Evolutionary conservation across 1,140 invertebrate species (phyloP), one percentile per base, ranked within the genome.

Genomic region (Stenopsyche tienmushanensis): DNA sequence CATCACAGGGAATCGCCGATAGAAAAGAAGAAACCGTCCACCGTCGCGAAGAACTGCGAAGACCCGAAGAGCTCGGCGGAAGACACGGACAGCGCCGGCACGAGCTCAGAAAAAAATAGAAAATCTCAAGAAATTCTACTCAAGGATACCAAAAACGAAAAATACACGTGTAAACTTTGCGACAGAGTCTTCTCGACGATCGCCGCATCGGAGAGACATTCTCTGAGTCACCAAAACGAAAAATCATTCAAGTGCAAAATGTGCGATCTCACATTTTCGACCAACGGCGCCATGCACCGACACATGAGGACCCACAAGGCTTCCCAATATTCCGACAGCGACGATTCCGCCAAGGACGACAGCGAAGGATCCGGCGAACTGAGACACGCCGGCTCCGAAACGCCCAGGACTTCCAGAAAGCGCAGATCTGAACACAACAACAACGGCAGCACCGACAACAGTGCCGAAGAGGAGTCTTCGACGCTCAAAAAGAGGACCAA

Each of bases 271-370:
- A 86, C 90, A 1, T 96, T 94, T 77, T 93, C 90, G 25, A 94
- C 91, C 1, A 94, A 93, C 75, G 91, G 91, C 13, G 93, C 92
- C 75, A 92, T 95, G 90, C 90, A 92, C 72, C 80, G 91, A 21
- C 92, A 94, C 73, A 85, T 91, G 79, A 81, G 90, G 55, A 91
- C 88, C 0, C 89, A 90, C 75, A 81, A 80, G 65, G 71, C 54
- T 9, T 80, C 74, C 69, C 80, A 72, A 69, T 77, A 74, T 54
- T 75, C 74, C 10, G 83, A 84, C 65, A 75, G 72, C 3, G 68
- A 71, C 0, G 76, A 77, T 60, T 75, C 74, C 1, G 76, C 76
- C 21, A 76, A 73, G 52, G 68, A 67, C 53, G 70, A 76, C 26
- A 73, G 78, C 24, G n/a, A n/a, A n/a, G n/a, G n/a, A n/a, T n/a